Conservation (phyloP, 2,888 invertebrate genomes). For the Lasioglossum calceatum region DNA sequence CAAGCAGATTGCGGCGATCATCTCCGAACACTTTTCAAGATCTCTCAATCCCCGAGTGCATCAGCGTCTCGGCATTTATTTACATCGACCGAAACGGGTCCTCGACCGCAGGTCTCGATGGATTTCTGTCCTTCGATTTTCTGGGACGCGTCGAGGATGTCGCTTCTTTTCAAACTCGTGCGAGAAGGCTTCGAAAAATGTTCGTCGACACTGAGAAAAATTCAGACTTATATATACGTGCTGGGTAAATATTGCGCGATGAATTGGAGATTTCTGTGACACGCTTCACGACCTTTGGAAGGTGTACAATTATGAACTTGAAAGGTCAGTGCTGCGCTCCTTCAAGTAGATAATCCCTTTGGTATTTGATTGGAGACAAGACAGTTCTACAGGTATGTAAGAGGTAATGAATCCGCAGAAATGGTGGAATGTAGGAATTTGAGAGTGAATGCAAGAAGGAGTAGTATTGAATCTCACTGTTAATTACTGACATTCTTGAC, state of each 20-base stretch:
- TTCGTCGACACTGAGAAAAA: neutral
- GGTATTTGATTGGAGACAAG: neutral
- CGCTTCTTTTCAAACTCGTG: neutral
- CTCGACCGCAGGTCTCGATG: neutral
- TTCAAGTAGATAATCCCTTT: neutral
- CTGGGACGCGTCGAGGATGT: neutral
- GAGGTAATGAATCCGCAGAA: neutral
- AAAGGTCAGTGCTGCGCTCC: neutral
- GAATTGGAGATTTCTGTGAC: neutral
- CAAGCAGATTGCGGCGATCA: constrained; percentile 11
- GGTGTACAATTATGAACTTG: neutral
- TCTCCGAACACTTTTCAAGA: constrained; percentile 9
- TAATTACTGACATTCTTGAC: neutral
- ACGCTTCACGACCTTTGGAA: neutral
- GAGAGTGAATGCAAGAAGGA: too few relatives aligned
- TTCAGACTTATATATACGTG: neutral
- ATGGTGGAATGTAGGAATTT: neutral
- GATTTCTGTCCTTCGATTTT: neutral
- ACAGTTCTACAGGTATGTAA: neutral
- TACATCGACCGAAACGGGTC: constrained; percentile 28
- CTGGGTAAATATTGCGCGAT: neutral
- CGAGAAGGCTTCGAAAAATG: neutral
- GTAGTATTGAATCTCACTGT: too few relatives aligned
- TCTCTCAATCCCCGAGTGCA: constrained; percentile 9
- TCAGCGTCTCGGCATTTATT: constrained; percentile 15